Conservation (phyloP, 1,140 invertebrate genomes). For the Phocides pigmalion region DNA sequence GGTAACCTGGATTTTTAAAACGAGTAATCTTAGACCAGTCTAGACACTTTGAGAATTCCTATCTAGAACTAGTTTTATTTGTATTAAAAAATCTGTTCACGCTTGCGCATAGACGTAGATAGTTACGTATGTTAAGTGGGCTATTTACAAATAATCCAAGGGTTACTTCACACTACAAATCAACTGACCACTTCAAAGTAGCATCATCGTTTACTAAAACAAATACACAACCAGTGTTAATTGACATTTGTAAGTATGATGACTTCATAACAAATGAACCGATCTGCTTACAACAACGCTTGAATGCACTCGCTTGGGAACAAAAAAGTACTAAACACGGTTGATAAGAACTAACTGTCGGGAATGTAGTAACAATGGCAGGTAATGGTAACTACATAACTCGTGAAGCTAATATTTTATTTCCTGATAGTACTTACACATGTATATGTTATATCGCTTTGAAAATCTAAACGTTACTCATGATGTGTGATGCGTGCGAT, state of each 20-base stretch:
- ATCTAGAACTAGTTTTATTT: no score
- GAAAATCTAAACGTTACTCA: conserved; percentile 5
- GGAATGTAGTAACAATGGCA: conserved; percentile 20
- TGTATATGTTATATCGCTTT: conserved; percentile 3
- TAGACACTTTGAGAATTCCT: no score
- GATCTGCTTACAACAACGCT: conserved; percentile 24
- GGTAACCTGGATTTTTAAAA: no score
- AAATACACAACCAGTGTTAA: conserved; percentile 7
- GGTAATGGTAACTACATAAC: conserved; percentile 23
- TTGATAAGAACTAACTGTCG: conserved; percentile 21
- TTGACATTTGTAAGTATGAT: conserved; percentile 28
- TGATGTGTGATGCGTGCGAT: no score
- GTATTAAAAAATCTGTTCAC: no score
- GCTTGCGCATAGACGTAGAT: no score
- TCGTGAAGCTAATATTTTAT: conserved; percentile 13
- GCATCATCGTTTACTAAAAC: background rate
- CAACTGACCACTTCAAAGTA: conserved; percentile 5
- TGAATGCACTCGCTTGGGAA: conserved; percentile 23
- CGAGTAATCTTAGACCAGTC: no score
- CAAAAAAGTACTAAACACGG: conserved; percentile 30
- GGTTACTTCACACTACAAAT: background rate
- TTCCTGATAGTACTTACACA: conserved; percentile 11
- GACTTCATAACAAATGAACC: conserved; percentile 28
- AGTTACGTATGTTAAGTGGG: no score
- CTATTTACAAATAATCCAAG: background rate